Percentiles rank a stretch among this genome's conserved stretches.
Evolutionary conservation across 2,113 vertebrate species (phyloP).

Genomic region (Halcyon malimbica): DNA sequence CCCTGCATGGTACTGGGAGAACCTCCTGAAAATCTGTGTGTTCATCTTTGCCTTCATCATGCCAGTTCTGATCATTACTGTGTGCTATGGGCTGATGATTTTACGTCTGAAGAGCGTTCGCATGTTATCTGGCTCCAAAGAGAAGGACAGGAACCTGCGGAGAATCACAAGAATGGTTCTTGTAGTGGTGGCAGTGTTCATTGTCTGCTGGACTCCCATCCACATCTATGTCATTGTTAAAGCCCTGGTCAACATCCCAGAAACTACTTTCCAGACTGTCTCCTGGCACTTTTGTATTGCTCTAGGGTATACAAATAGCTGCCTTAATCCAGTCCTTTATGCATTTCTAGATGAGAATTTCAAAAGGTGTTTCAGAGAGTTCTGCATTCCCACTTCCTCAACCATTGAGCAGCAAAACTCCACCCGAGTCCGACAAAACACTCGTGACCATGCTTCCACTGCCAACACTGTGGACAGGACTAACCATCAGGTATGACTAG

Average conservation of each 20-base stretch:
- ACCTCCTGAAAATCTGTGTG: conserved; percentile 96
- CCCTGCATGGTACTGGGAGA: conserved; percentile 98
- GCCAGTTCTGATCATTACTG: conserved; percentile 96
- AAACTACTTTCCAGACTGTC: conserved; percentile 91
- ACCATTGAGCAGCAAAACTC: conserved; percentile 92
- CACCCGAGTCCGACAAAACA: conserved; percentile 84
- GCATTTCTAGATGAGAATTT: conserved; percentile 99
- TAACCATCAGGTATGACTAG: conserved; percentile 98
- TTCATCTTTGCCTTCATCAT: conserved; percentile 99
- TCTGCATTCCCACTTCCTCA: conserved; percentile 92
- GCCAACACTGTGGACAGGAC: conserved; percentile 90
- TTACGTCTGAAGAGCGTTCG: conserved; percentile 95
- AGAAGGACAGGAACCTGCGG: conserved; percentile 95
- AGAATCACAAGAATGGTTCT: conserved; percentile 98
- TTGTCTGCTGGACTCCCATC: conserved; percentile 98
- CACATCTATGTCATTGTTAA: conserved; percentile 98
- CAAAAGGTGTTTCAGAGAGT: conserved; percentile 98
- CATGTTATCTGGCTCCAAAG: conserved; percentile 97
- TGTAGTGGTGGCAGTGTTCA: conserved; percentile 97
- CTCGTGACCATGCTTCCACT: conserved; percentile 87
- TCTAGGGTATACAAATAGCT: conserved; percentile 98
- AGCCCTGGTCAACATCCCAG: conserved; percentile 91
- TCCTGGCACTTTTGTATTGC: conserved; percentile 99
- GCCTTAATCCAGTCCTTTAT: conserved; percentile 97
- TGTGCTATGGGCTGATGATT: conserved; percentile 98